Base-by-base conservation (phyloP, 2,888 invertebrate genomes). In the Octonoba sinensis region DNA sequence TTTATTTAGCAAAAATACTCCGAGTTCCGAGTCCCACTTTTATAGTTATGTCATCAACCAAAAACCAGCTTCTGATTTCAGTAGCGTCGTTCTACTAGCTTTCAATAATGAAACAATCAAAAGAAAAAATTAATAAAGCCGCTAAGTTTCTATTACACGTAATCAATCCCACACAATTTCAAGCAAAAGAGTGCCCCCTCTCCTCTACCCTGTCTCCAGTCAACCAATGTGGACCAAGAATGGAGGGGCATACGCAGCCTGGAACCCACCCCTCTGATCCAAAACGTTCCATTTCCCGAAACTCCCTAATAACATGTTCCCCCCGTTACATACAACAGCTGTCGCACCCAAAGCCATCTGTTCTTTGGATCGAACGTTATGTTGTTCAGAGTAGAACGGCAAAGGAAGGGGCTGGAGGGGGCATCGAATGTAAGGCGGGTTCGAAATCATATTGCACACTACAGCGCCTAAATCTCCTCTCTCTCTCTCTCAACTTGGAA, bases 261-360 rank as follows among this genome's bases (percentile, higher is more conserved):
- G 49, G 59, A 72, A 57, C 46, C 57, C 71, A 47, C 27, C 60
- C n/a, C 62, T 60, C 47, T 22, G 36, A 36, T 36, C 36, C 36
- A 36, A 36, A 36, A 36, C 36, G 36, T 60, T 16, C 22, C 62
- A 70, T 57, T 65, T 70, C 74, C 46, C 70, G 70, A 70, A 36
- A 75, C 70, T 70, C 81, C 64, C 81, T 82, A 82, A 82, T 82
- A 82, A 82, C 81, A 75, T 82, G 81, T 82, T 82, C 81, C 81
- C 78, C 49, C 67, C 60, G 65, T 54, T 64, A 49, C 74, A 78
- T 71, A 78, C 74, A 74, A 62, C 62, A 62, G 62, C 62, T 62
- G 62, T 62, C 46, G 74, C 74, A 71, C 67, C 71, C 78, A 69
- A 70, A 74, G 75, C 81, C 81, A 82, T 82, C 81, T 82, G 81